Evolutionary conservation across 2,888 invertebrate genomes (phyloP).

Genomic region (Dynastes hyllus): DNA sequence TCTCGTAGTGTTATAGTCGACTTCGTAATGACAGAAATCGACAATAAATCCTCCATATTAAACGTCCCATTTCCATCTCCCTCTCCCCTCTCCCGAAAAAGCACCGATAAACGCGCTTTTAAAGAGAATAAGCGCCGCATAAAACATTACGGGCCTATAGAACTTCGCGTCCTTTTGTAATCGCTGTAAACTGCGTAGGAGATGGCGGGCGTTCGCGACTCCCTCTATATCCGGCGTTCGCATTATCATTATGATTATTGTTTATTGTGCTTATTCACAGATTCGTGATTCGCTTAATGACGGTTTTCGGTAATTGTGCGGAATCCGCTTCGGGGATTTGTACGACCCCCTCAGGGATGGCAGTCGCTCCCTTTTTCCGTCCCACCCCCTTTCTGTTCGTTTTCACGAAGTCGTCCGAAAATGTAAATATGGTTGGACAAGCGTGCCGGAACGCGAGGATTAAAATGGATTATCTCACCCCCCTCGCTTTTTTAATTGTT

Average conservation of each 20-base stretch:
- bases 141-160: constrained; percentile 3
- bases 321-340: constrained; percentile 30
- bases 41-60: too few relatives aligned
- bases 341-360: neutral
- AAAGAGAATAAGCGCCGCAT: neutral
- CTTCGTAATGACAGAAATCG: too few relatives aligned
- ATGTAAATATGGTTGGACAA: constrained; percentile 43
- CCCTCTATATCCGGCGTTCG: constrained; percentile 20
- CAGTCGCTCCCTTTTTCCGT: neutral
- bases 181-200: neutral
- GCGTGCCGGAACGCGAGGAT: constrained; percentile 16
- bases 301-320: constrained; percentile 47
- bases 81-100: neutral
- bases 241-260: constrained; percentile 40
- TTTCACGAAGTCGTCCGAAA: constrained; percentile 7
- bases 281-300: constrained; percentile 44
- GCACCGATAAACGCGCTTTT: constrained; percentile 9
- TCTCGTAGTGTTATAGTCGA: too few relatives aligned
- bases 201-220: neutral
- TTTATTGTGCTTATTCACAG: constrained; percentile 43
- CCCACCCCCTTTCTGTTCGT: neutral
- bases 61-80: too few relatives aligned
- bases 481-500: constrained; percentile 36
- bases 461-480: constrained; percentile 40
- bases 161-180: constrained; percentile 5